phyloP scores from a whole-genome alignment of 2,888 invertebrate genomes.

The Ochropleura leucogaster region DNA sequence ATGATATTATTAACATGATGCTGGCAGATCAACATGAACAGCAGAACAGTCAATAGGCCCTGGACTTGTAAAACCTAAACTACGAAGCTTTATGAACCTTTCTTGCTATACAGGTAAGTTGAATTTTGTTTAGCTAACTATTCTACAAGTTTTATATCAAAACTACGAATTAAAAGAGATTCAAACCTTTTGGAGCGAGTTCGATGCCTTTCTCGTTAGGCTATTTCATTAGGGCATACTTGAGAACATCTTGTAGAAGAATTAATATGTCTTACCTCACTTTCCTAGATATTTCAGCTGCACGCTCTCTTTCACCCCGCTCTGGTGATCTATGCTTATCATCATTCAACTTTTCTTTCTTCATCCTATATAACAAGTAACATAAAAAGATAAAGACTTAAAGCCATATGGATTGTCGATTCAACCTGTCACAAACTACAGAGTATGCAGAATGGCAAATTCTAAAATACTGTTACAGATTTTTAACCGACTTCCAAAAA shows the following conservation, averaged over 20 bases:
- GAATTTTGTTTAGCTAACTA: background rate
- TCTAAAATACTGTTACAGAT: background rate
- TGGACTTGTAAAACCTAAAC: background rate
- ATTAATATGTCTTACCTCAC: slow-evolving; percentile 62
- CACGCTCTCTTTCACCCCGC: slow-evolving; percentile 64
- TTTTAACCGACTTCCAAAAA: background rate
- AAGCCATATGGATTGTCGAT: background rate
- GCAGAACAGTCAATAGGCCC: too few species aligned
- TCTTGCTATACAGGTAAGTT: background rate
- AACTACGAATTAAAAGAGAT: background rate
- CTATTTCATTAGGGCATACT: background rate
- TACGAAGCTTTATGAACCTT: background rate
- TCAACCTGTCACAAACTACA: background rate
- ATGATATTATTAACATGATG: background rate
- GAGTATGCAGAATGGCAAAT: background rate
- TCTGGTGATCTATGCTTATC: slow-evolving; percentile 66
- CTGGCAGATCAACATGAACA: too few species aligned
- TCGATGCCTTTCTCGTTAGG: background rate
- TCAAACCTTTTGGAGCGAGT: background rate
- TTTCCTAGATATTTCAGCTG: slow-evolving; percentile 65
- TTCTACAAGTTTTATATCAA: background rate
- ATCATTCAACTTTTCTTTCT: slow-evolving; percentile 66
- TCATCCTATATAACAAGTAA: slow-evolving; percentile 63
- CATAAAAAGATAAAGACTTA: background rate
- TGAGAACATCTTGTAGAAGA: background rate